Percentiles rank a stretch among this genome's conserved stretches.
Evolutionary conservation across 2,888 invertebrate genomes (phyloP).

Genomic region (Euphydryas editha): DNA sequence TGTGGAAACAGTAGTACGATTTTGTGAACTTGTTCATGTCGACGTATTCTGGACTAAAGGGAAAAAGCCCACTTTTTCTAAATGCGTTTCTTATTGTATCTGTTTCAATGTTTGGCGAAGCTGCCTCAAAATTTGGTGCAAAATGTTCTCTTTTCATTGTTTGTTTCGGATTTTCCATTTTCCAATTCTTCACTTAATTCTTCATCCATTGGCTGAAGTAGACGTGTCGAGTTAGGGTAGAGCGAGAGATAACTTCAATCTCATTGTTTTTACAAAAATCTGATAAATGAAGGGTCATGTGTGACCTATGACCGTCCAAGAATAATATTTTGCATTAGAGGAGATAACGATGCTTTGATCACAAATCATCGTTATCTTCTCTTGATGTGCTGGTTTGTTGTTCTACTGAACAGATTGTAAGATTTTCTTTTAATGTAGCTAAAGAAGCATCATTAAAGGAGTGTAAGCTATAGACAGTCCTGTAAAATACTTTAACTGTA

Average conservation of each 20-base stretch:
- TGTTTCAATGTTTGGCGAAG: slow-evolving; percentile 16
- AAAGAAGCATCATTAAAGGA: too few relatives aligned
- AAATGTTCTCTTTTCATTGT: slow-evolving; percentile 41
- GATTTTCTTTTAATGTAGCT: too few relatives aligned
- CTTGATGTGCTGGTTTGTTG: too few relatives aligned
- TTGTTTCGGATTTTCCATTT: slow-evolving; percentile 35
- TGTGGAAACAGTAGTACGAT: slow-evolving; percentile 16
- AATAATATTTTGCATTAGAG: too few relatives aligned
- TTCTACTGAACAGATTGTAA: too few relatives aligned
- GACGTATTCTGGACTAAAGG: slow-evolving; percentile 37
- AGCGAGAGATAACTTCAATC: slow-evolving; percentile 31
- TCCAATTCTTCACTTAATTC: slow-evolving; percentile 33
- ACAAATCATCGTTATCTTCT: too few relatives aligned
- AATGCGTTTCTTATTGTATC: slow-evolving; percentile 41
- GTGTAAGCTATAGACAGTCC: too few relatives aligned
- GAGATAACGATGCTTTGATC: too few relatives aligned
- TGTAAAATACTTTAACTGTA: too few relatives aligned
- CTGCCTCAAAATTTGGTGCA: slow-evolving; percentile 39
- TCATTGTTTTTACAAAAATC: slow-evolving; percentile 36
- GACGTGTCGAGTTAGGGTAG: slow-evolving; percentile 38
- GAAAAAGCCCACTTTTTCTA: slow-evolving; percentile 39
- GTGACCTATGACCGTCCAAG: slow-evolving; percentile 41
- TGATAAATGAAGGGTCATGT: slow-evolving; percentile 36
- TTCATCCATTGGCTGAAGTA: slow-evolving; percentile 40
- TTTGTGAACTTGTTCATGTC: slow-evolving; percentile 36